Evolutionary conservation across 2,113 vertebrate genomes (phyloP).

Genomic region (Chitala chitala): DNA sequence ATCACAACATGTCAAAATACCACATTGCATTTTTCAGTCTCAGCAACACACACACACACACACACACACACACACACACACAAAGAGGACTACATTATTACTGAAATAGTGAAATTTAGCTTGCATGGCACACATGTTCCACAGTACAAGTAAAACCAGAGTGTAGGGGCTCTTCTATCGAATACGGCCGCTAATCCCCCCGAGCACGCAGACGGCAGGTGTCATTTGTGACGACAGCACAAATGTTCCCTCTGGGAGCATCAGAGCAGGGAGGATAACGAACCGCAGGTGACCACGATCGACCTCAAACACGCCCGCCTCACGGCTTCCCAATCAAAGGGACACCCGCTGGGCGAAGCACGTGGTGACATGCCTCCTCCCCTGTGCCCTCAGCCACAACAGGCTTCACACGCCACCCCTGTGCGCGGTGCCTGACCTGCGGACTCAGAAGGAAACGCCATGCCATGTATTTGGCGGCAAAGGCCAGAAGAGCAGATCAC

Average conservation of each 20-base stretch:
- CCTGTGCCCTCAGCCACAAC: no score
- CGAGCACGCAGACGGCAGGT: background rate
- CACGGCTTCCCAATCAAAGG: no score
- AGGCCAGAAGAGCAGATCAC: no score
- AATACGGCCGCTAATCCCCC: no score
- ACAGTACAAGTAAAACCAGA: no score
- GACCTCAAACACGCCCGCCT: background rate
- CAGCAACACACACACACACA: background rate
- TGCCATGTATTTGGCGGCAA: no score
- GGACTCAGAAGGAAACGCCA: no score
- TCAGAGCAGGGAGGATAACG: background rate
- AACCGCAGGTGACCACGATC: background rate
- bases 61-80: constrained; percentile 8
- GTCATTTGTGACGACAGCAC: background rate
- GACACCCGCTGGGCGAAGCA: background rate
- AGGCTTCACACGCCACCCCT: no score
- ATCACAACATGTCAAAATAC: background rate
- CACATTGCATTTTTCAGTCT: background rate
- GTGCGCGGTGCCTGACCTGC: no score
- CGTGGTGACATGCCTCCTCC: background rate
- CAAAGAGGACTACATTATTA: background rate
- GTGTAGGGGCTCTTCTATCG: background rate
- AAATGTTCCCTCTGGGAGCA: background rate
- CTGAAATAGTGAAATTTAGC: background rate
- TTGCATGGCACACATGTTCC: no score